These are phyloP conservation scores for Cephus nigrinus DNA, from an alignment of 2,888 invertebrate species.

Conservation along the genomic window DNA sequence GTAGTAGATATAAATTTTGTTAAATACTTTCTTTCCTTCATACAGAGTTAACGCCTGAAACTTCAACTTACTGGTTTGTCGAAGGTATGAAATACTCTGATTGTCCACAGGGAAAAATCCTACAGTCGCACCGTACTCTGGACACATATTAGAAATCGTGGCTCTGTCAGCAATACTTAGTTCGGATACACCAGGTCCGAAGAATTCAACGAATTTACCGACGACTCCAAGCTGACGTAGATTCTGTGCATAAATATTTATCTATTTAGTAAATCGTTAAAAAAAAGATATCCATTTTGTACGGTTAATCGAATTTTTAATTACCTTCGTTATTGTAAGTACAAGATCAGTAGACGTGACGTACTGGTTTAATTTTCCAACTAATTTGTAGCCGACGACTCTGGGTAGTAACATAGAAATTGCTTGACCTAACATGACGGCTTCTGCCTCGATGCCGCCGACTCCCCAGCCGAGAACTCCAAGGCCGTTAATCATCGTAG, in stretches of 20 bases:
- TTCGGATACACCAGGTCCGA: conserved; percentile 90
- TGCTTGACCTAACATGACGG: conserved; percentile 98
- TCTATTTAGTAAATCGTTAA: background rate
- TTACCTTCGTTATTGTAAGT: conserved; percentile 94
- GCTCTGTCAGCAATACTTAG: conserved; percentile 96
- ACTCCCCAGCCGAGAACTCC: conserved; percentile 98
- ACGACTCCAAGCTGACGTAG: conserved; percentile 95
- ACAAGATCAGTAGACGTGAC: conserved; percentile 97
- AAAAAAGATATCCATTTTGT: background rate
- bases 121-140: conserved; percentile 97
- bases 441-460: conserved; percentile 98
- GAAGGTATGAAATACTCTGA: conserved; percentile 82
- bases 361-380: conserved; percentile 82
- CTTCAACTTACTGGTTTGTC: conserved; percentile 78
- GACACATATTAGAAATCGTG: conserved; percentile 99
- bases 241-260: conserved; percentile 70
- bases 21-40: background rate
- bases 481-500: conserved; percentile 98
- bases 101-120: conserved; percentile 94
- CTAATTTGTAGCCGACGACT: conserved; percentile 93
- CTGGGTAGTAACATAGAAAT: conserved; percentile 96
- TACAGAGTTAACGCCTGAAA: background rate
- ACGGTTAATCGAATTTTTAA: conserved; percentile 9
- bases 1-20: conserved; percentile 17
- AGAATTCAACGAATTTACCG: conserved; percentile 99